Evolutionary conservation across 2,797 vertebrate genomes (phyloP), one percentile per base, ranked within the genome.

Genomic region (Danio kyathit): DNA sequence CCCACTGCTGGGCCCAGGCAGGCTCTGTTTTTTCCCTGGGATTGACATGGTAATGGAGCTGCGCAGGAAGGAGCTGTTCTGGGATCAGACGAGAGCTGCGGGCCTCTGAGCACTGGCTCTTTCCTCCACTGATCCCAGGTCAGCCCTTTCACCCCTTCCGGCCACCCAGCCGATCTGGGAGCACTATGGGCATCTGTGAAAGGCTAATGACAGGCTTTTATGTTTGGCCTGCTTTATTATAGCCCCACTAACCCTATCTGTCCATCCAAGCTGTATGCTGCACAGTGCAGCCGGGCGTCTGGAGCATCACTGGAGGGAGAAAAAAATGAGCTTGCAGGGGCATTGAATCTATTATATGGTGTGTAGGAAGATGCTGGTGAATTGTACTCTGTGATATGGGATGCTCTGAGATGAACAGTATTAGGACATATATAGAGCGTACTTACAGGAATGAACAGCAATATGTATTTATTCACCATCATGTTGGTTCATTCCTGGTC

Each of bases 21-120:
- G 76, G 94, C 93, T 94, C 93, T 91, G 91, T 83, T 91, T 91
- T 91, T 90, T 86, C 91, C 89, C 91, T 92, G 91, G 95, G 95
- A 96, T 96, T 97, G 96, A 97, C 96, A 96, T 97, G 96, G 95
- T 96, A 97, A 98, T 97, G 96, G 97, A 96, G 95, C 93, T 91
- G 91, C 91, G 90, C 90, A 91, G 90, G 87, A 87, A 88, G 90
- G 89, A 90, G 86, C 87, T 92, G 90, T 84, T 82, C 76, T 92
- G 93, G 93, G 91, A 92, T 82, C 89, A 89, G 92, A 92, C 91
- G 86, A 86, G 83, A 74, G 70, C 74, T 54, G 16, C 13, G 43
- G 72, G 44, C 60, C 73, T 29, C 80, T 74, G 19, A 21, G 70
- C 40, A 59, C 79, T 11, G 65, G 83, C 87, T 74, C 52, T 56